A percentile compares a stretch with the other conserved stretches of the same genome.
Conservation (phyloP, 2,888 invertebrate genomes). For the Gerris lacustris region DNA sequence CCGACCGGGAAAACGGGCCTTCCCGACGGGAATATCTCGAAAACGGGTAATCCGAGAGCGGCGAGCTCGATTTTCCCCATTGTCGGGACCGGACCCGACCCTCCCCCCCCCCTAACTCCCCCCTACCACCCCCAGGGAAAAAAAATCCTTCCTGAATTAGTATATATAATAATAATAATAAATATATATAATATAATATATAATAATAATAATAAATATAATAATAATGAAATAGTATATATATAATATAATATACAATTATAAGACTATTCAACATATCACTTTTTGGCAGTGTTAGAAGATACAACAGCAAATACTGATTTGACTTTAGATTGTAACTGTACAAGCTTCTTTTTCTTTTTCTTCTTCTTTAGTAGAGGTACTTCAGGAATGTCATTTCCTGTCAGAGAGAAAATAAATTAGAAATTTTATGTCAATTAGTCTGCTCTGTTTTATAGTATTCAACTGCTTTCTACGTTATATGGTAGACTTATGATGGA, state of each 20-base stretch:
- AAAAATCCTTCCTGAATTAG: not conserved
- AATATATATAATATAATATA: not conserved
- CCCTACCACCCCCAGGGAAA: too few relatives aligned
- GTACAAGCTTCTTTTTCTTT: constrained; percentile 39
- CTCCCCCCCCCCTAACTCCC: too few relatives aligned
- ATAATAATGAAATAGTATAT: not conserved
- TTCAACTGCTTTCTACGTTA: too few relatives aligned
- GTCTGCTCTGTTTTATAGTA: too few relatives aligned
- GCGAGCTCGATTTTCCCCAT: too few relatives aligned
- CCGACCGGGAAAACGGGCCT: too few relatives aligned
- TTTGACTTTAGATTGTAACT: constrained; percentile 26
- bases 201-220: not conserved
- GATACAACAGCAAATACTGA: constrained; percentile 26
- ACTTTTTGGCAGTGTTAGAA: constrained; percentile 2
- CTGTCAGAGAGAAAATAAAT: too few relatives aligned
- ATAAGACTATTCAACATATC: not conserved
- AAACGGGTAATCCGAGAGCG: too few relatives aligned
- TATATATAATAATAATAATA: not conserved
- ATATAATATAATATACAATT: not conserved
- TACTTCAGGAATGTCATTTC: constrained; percentile 9
- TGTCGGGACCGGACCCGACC: too few relatives aligned
- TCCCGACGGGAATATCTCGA: too few relatives aligned
- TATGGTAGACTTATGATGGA: too few relatives aligned
- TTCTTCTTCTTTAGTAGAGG: constrained; percentile 36
- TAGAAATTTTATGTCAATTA: too few relatives aligned